These are phyloP conservation scores for Thera obeliscata DNA, from an alignment of 2,888 invertebrate species.

Conservation along the genomic window DNA sequence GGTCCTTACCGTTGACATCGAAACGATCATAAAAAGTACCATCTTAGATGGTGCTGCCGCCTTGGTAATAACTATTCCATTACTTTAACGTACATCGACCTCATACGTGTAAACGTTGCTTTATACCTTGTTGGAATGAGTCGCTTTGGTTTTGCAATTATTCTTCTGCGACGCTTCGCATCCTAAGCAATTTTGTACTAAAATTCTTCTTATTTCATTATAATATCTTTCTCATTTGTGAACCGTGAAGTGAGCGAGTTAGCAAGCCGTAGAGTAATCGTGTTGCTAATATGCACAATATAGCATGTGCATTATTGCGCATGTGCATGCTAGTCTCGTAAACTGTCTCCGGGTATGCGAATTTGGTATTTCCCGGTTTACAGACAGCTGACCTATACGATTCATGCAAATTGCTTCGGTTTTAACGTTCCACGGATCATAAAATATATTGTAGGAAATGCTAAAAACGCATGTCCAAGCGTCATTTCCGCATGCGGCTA, in stretches of 20 bases:
- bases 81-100: constrained; percentile 6
- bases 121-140: too few relatives aligned
- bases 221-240: not conserved
- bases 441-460: constrained; percentile 36
- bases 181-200: too few relatives aligned
- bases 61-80: constrained; percentile 21
- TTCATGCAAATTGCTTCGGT: constrained; percentile 30
- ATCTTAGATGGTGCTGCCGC: constrained; percentile 13
- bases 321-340: constrained; percentile 15
- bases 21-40: constrained; percentile 24
- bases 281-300: constrained; percentile 17
- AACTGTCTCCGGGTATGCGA: constrained; percentile 20
- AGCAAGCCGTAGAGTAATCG: constrained; percentile 4
- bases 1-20: constrained; percentile 15
- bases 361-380: constrained; percentile 27
- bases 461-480: constrained; percentile 41
- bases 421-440: constrained; percentile 29
- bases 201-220: too few relatives aligned
- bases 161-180: too few relatives aligned
- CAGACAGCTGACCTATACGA: constrained; percentile 32
- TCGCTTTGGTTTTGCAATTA: too few relatives aligned
- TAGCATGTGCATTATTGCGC: not conserved
- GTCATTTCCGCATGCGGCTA: constrained; percentile 47
- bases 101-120: not conserved
- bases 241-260: not conserved